A percentile compares a stretch with the other conserved stretches of the same genome.
These are phyloP conservation scores for Dorcus hopei DNA, from an alignment of 2,888 invertebrate species.

Conservation along the genomic window DNA sequence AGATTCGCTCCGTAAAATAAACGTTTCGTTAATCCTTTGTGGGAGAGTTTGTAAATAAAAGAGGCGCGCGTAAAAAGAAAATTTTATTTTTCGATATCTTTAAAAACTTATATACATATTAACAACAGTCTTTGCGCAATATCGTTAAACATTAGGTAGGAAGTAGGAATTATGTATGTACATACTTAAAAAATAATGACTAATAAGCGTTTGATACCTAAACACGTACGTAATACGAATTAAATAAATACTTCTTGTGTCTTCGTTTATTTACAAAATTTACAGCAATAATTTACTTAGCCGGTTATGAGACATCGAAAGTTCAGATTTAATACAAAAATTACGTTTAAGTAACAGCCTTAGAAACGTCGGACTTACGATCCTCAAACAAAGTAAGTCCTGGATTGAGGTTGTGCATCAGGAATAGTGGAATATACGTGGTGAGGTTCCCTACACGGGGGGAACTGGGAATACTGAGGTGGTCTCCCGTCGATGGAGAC, in stretches of 20 bases:
- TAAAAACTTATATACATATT: conserved; percentile 39
- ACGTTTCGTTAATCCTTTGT: no score
- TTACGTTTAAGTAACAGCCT: conserved; percentile 29
- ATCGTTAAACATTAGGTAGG: neutral
- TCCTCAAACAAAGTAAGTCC: conserved; percentile 49
- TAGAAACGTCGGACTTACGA: conserved; percentile 12
- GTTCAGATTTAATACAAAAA: conserved; percentile 4
- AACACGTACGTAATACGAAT: conserved; percentile 5
- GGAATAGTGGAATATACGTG: conserved; percentile 51
- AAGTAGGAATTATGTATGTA: neutral
- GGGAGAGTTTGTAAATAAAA: neutral
- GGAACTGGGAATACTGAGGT: conserved; percentile 45
- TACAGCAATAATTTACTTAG: conserved; percentile 5
- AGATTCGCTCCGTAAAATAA: no score
- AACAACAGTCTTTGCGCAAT: conserved; percentile 41
- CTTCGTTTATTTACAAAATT: conserved; percentile 8
- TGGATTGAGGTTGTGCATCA: conserved; percentile 45
- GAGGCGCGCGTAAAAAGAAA: neutral
- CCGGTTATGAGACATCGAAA: neutral
- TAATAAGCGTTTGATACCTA: conserved; percentile 44
- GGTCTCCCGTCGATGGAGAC: conserved; percentile 60
- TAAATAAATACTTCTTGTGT: conserved; percentile 4
- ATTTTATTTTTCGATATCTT: neutral
- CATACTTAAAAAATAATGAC: conserved; percentile 44
- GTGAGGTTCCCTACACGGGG: conserved; percentile 37